A percentile compares a stretch with the other conserved stretches of the same genome.
Evolutionary conservation across 2,797 vertebrate species (phyloP).

Genomic region (Limnodromus scolopaceus): DNA sequence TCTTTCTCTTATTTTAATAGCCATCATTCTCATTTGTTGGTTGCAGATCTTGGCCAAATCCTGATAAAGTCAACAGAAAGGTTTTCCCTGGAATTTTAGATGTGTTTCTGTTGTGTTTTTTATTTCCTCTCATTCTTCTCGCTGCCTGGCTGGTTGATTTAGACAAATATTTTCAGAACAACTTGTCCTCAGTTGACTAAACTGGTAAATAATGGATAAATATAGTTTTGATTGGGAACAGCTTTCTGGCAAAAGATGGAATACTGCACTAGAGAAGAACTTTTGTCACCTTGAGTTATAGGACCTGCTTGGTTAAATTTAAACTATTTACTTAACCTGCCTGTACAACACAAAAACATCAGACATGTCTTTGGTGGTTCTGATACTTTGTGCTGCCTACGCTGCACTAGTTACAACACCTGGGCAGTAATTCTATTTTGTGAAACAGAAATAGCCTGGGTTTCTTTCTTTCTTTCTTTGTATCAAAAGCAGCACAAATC

Average conservation of each 20-base stretch:
- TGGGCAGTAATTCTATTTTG: not conserved
- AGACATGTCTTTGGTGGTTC: not conserved
- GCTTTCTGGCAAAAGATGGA: slow-evolving; percentile 31
- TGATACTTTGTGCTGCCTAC: not conserved
- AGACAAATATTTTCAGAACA: slow-evolving; percentile 54
- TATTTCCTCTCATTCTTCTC: not conserved
- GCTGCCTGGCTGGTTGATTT: slow-evolving; percentile 23
- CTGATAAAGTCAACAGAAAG: slow-evolving; percentile 17
- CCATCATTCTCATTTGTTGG: not conserved
- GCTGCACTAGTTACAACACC: not conserved
- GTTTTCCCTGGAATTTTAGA: slow-evolving; percentile 32
- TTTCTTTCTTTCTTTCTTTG: not conserved
- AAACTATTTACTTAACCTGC: slow-evolving; percentile 34
- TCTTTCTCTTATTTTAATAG: not conserved
- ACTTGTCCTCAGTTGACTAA: slow-evolving; percentile 41
- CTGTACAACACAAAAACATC: not conserved
- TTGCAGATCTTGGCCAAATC: not conserved
- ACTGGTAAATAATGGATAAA: slow-evolving; percentile 61
- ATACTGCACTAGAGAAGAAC: not conserved
- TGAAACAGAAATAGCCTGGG: not conserved
- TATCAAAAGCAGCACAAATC: not conserved
- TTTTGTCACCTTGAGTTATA: slow-evolving; percentile 62
- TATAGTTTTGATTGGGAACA: slow-evolving; percentile 52
- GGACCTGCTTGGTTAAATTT: not conserved
- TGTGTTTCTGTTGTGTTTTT: not conserved